phyloP scores from a whole-genome alignment of 2,113 vertebrate genomes.

The Hippocampus barbouri region DNA sequence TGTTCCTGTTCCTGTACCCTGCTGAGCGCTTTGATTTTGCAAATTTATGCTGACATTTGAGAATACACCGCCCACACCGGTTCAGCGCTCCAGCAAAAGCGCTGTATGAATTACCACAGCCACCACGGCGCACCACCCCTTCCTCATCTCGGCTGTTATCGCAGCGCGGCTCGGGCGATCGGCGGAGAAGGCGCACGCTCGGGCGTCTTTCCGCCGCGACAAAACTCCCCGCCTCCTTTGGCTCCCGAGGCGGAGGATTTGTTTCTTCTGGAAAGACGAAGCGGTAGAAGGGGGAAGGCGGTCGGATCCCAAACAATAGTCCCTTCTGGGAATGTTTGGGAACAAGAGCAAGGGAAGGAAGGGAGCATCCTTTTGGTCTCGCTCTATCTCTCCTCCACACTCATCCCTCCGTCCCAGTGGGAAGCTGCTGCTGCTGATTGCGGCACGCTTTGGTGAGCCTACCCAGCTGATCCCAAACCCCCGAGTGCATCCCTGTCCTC shows the following conservation, averaged over 20 bases:
- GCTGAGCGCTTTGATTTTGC: conserved; percentile 75
- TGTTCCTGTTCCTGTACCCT: conserved; percentile 63
- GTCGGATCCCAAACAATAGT: conserved; percentile 42
- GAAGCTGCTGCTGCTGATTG: conserved; percentile 50
- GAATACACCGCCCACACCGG: conserved; percentile 70
- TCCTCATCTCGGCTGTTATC: conserved; percentile 19
- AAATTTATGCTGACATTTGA: conserved; percentile 82
- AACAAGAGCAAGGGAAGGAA: conserved; percentile 61
- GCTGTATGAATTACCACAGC: conserved; percentile 74
- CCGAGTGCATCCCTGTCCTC: conserved; percentile 47
- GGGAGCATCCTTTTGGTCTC: conserved; percentile 52
- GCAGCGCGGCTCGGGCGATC: neutral
- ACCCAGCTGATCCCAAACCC: conserved; percentile 59
- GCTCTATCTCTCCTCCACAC: neutral
- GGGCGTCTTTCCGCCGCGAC: neutral
- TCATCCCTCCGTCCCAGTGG: conserved; percentile 39
- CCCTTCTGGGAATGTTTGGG: conserved; percentile 59
- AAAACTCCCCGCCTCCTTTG: conserved; percentile 12
- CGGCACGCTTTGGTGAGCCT: conserved; percentile 47
- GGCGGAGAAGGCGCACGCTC: neutral
- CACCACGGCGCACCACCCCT: conserved; percentile 57
- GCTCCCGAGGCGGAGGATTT: conserved; percentile 57
- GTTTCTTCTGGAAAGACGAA: conserved; percentile 43
- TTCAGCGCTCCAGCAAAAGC: conserved; percentile 67
- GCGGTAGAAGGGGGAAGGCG: neutral